Evolutionary conservation across 2,113 vertebrate genomes (phyloP), one percentile per base, ranked within the genome.

Genomic region (Cololabis saira): DNA sequence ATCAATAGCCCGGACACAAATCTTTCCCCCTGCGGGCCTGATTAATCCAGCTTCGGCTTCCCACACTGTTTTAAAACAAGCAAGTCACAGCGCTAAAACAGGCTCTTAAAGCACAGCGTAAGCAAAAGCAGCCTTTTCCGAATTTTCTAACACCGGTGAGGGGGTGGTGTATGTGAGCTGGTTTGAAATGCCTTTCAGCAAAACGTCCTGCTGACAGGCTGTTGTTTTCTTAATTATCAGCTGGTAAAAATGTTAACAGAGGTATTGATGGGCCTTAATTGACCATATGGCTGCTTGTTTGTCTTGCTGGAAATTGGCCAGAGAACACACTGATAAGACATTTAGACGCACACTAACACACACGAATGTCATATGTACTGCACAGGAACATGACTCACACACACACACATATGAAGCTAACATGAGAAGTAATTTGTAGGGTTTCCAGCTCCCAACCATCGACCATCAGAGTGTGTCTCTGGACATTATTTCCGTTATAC

Each of bases 221-320:
- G 75, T 67, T 83, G 82, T 83, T 87, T 68, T 80, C 80, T 81
- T 88, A 85, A 92, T 93, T 76, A 91, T 87, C 77, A 81, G 78
- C 80, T 65, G 72, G 81, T 70, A 49, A 76, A 82, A 82, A 85
- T 74, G 85, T 87, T 80, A 81, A 81, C 82, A 67, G 67, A 81
- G 81, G 81, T 90, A 87, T 82, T 90, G 90, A 91, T 90, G 87
- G 71, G 67, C 68, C 80, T 84, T 92, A 91, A 92, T 92, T 90
- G 83, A 78, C 87, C 90, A 86, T 91, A 92, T 92, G 90, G 83
- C 78, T 82, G 71, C 82, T 84, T 86, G 80, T 84, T 82, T 88
- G 81, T 84, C 54, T 43, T 54, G 66, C 79, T 85, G 78, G 67
- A 87, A 74, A 76, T 18, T 69, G 63, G 79, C 82, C 86, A 89